Evolutionary conservation across 2,888 invertebrate species (phyloP), one percentile per base, ranked within the genome.

Genomic region (Noctua janthe): DNA sequence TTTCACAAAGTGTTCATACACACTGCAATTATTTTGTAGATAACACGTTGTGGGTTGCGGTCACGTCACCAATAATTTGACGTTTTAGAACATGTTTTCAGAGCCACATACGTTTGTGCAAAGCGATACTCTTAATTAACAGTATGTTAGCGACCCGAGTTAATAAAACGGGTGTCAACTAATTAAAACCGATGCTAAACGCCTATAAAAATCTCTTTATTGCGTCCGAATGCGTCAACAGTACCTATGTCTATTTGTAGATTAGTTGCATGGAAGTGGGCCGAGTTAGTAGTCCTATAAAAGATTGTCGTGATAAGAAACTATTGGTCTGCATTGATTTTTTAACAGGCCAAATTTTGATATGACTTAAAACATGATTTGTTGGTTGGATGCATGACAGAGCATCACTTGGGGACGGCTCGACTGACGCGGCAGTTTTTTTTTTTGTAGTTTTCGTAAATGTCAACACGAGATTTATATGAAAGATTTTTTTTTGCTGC

Each of bases 131-230:
- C 70, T 49, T 62, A 79, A 80, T 85, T 67, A 84, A 83, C 72
- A 23, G 35, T 69, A 23, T 6, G 74, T 87, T 72, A 76, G 77
- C 54, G 80, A 49, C 56, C 69, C 20, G 74, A 67, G 29, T 64
- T 71, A 43, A 87, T 82, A 80, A 81, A 83, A 80, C 29, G 76
- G 69, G 69, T 82, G 82, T 85, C 74, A 87, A 85, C 85, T 84
- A 84, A 87, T 89, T 88, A 84, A 76, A 69, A 71, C 8, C 59
- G 70, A 75, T 67, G 59, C 29, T 87, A 76, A 87, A 84, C 78
- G 79, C 39, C 74, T 76, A 79, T 87, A 83, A 84, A 29, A 83
- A 83, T 83, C 67, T n/a, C 39, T 86, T 84, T 87, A 87, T 83
- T 76, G 78, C 82, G 76, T 70, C 69, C 72, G 17, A 79, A 15